Percentiles rank a stretch among this genome's conserved stretches.
Evolutionary conservation across 2,888 invertebrate species (phyloP).

Genomic region (Thera obeliscata): DNA sequence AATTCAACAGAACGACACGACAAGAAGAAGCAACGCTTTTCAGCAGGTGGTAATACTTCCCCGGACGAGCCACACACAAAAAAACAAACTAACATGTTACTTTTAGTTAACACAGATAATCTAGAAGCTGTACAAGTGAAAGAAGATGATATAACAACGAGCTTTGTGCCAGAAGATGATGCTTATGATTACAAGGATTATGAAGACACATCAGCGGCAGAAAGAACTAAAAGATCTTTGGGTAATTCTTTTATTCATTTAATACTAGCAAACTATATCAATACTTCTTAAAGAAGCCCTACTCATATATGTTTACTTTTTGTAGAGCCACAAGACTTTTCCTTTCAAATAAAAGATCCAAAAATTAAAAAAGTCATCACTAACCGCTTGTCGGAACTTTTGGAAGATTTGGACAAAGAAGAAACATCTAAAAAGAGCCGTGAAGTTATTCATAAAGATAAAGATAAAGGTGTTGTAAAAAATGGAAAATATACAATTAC

Average conservation of each 20-base stretch:
- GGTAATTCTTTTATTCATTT: slow-evolving; percentile 48
- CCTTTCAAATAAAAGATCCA: slow-evolving; percentile 58
- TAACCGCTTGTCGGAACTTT: slow-evolving; percentile 55
- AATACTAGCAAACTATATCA: too few relatives aligned
- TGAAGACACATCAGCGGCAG: slow-evolving; percentile 50
- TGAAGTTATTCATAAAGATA: slow-evolving; percentile 22
- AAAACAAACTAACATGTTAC: too few relatives aligned
- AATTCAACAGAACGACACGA: too few relatives aligned
- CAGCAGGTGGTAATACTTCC: too few relatives aligned
- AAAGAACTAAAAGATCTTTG: slow-evolving; percentile 67
- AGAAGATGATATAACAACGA: slow-evolving; percentile 9
- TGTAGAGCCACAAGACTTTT: slow-evolving; percentile 56
- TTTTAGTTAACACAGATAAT: slow-evolving; percentile 16
- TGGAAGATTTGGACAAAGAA: slow-evolving; percentile 66
- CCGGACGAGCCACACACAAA: too few relatives aligned
- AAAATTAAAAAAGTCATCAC: slow-evolving; percentile 63
- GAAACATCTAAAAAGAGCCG: slow-evolving; percentile 37
- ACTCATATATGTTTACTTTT: slow-evolving; percentile 13
- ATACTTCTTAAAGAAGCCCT: too few relatives aligned
- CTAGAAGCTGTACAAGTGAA: slow-evolving; percentile 10
- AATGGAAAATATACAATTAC: slow-evolving; percentile 16
- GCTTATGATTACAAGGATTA: slow-evolving; percentile 47
- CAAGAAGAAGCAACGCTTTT: too few relatives aligned
- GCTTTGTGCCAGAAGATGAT: slow-evolving; percentile 16
- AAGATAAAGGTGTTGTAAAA: slow-evolving; percentile 8